These are phyloP conservation scores for Sebastes jordani DNA, from an alignment of 2,797 vertebrate genomes.

Conservation along the genomic window DNA sequence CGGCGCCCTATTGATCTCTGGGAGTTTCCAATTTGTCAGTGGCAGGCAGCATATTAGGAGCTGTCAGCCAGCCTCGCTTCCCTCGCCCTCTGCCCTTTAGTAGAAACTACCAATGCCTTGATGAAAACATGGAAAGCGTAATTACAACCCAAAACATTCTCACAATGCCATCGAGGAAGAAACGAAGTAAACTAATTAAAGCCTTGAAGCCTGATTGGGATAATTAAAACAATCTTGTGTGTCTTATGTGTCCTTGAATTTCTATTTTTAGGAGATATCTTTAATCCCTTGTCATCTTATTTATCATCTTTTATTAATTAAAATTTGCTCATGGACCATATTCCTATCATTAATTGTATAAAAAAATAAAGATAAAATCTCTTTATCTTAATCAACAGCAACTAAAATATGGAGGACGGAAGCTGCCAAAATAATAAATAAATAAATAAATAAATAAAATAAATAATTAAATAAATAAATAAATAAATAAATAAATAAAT, in stretches of 20 bases:
- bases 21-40: constrained; percentile 86
- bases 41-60: constrained; percentile 76
- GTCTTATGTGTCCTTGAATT: background rate
- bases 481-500: too few relatives aligned
- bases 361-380: background rate
- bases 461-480: too few relatives aligned
- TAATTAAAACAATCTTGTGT: background rate
- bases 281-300: background rate
- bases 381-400: background rate
- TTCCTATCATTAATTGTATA: background rate
- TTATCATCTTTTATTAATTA: background rate
- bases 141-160: constrained; percentile 55
- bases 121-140: constrained; percentile 57
- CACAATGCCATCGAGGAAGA: background rate
- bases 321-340: background rate
- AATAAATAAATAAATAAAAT: too few relatives aligned
- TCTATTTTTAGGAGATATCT: background rate
- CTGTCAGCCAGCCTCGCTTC: constrained; percentile 64
- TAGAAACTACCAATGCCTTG: constrained; percentile 34
- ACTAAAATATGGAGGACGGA: rapidly evolving
- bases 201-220: background rate
- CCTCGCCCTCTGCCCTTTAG: constrained; percentile 73
- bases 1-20: constrained; percentile 85
- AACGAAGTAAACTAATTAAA: constrained; percentile 40
- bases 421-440: too few relatives aligned